Evolutionary conservation across 2,113 vertebrate genomes (phyloP).

Genomic region (Prinia subflava): DNA sequence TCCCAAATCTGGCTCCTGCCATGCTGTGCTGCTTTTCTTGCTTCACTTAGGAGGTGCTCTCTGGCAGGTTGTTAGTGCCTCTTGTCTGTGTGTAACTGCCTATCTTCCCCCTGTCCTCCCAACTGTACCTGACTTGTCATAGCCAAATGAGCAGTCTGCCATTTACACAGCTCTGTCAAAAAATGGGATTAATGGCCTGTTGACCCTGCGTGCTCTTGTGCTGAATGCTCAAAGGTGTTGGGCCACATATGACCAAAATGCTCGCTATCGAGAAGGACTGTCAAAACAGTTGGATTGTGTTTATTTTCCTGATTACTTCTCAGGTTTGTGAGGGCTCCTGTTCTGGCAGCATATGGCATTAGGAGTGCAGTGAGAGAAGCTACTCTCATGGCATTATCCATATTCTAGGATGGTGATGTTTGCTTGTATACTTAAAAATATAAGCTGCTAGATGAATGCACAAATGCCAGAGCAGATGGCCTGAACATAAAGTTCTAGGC

Average conservation of each 20-base stretch:
- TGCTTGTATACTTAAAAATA: background rate
- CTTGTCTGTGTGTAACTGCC: background rate
- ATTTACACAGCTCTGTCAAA: background rate
- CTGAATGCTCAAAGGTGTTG: background rate
- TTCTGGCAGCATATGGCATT: background rate
- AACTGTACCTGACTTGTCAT: background rate
- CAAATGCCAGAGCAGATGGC: background rate
- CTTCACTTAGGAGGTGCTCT: background rate
- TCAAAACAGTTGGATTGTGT: background rate
- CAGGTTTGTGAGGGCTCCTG: background rate
- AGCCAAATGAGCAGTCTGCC: background rate
- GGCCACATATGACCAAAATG: background rate
- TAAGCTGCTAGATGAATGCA: background rate
- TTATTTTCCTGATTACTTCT: constrained; percentile 1
- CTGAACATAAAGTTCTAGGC: background rate
- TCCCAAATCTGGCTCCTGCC: background rate
- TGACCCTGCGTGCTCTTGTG: background rate
- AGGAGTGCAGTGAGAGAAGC: background rate
- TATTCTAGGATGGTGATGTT: background rate
- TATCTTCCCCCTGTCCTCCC: background rate
- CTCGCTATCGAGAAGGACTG: background rate
- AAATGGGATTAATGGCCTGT: background rate
- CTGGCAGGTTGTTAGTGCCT: background rate
- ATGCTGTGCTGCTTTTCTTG: background rate
- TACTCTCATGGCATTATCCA: background rate